Percentiles rank a stretch among this genome's conserved stretches.
phyloP scores from a whole-genome alignment of 2,888 invertebrate species.

The Philaethria dido region DNA sequence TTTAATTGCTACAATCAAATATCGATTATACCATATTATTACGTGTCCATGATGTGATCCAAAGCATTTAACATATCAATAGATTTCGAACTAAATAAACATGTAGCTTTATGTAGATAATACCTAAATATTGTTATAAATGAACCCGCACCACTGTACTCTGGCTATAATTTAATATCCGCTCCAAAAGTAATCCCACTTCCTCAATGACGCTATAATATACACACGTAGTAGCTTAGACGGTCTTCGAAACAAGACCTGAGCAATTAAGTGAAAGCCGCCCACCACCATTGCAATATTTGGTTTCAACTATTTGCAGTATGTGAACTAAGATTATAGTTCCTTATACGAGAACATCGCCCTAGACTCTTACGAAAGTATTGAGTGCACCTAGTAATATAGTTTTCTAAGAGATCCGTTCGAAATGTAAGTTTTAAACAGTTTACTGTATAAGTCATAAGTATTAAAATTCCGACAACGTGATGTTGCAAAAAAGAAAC shows the following conservation, averaged over 20 bases:
- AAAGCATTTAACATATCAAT: conserved; percentile 11
- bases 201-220: conserved; percentile 57
- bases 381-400: conserved; percentile 48
- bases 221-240: conserved; percentile 37
- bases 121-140: conserved; percentile 54
- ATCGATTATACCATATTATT: conserved; percentile 20
- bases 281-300: conserved; percentile 42
- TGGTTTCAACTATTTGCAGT: conserved; percentile 43
- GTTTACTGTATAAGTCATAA: conserved; percentile 12
- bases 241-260: conserved; percentile 33
- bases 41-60: neutral
- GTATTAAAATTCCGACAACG: too few relatives aligned
- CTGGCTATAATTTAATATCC: conserved; percentile 81
- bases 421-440: conserved; percentile 36
- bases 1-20: conserved; percentile 31
- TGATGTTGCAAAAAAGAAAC: too few relatives aligned
- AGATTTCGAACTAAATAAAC: neutral
- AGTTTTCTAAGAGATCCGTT: conserved; percentile 50
- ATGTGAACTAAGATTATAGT: conserved; percentile 46
- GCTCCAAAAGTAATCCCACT: conserved; percentile 75
- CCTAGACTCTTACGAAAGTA: conserved; percentile 47
- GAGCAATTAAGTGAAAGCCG: conserved; percentile 46
- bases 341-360: conserved; percentile 48
- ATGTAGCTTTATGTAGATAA: conserved; percentile 3
- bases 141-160: conserved; percentile 70